Evolutionary conservation across 2,113 vertebrate genomes (phyloP).

Genomic region (Centropus unirufus): DNA sequence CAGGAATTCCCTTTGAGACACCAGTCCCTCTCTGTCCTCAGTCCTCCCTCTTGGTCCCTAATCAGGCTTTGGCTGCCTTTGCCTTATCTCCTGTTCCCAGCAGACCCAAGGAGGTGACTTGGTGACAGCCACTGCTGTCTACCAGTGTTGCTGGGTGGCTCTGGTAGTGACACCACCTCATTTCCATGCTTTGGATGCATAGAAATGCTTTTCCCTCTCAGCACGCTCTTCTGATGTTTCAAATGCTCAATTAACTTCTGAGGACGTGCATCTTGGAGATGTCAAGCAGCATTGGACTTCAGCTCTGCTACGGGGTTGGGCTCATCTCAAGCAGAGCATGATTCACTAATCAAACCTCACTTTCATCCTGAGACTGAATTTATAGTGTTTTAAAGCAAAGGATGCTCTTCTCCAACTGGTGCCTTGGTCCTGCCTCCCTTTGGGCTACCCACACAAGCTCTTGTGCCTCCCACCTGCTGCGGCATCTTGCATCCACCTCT

Average conservation of each 20-base stretch:
- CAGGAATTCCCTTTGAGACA: not conserved
- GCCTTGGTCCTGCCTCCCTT: fast-evolving
- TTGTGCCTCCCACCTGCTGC: fast-evolving
- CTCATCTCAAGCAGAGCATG: not conserved
- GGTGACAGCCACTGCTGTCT: not conserved
- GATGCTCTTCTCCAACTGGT: not conserved
- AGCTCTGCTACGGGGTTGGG: not conserved
- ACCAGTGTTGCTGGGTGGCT: fast-evolving
- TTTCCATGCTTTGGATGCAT: not conserved
- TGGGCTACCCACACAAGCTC: not conserved
- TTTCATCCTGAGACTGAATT: not conserved
- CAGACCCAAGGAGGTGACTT: not conserved
- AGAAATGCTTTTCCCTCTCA: not conserved
- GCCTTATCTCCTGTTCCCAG: not conserved
- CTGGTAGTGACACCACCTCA: not conserved
- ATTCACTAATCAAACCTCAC: not conserved
- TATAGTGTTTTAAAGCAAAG: not conserved
- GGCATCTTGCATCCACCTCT: not conserved
- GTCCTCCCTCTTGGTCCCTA: too few relatives aligned
- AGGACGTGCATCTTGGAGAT: not conserved
- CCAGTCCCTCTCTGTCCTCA: not conserved
- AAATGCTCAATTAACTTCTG: not conserved
- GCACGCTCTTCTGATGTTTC: not conserved
- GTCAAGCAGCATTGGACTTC: not conserved
- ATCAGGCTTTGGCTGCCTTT: fast-evolving